phyloP scores from a whole-genome alignment of 2,888 invertebrate species.

The Carabus problematicus region DNA sequence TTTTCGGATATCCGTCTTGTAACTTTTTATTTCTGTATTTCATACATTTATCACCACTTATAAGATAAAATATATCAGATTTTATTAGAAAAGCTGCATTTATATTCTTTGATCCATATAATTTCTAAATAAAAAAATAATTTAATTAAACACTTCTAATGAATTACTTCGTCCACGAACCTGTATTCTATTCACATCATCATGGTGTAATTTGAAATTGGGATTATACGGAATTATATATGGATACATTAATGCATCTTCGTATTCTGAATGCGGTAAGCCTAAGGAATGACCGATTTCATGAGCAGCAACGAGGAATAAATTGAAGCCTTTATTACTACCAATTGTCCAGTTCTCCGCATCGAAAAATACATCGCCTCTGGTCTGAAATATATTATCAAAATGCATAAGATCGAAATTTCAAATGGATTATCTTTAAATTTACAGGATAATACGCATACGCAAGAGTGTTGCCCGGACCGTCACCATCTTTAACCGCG shows the following conservation, averaged over 20 bases:
- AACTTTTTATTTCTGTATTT: not conserved
- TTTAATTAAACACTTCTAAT: no score
- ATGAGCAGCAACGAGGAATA: not conserved
- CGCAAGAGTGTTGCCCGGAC: slow-evolving; percentile 19
- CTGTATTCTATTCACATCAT: slow-evolving; percentile 1
- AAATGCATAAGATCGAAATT: not conserved
- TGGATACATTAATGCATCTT: not conserved
- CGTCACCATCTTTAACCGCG: slow-evolving; percentile 13
- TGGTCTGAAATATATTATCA: slow-evolving; percentile 2
- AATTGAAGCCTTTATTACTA: not conserved
- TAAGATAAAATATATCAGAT: not conserved
- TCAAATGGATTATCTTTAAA: not conserved
- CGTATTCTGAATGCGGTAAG: not conserved
- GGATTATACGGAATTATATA: not conserved
- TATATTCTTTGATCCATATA: not conserved
- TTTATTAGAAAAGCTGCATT: not conserved
- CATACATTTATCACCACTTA: not conserved
- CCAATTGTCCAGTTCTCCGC: slow-evolving; percentile 20
- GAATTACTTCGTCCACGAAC: not conserved
- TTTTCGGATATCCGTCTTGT: not conserved
- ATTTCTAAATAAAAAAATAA: not conserved
- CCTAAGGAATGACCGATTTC: slow-evolving; percentile 10
- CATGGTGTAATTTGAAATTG: not conserved
- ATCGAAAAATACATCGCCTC: slow-evolving; percentile 26
- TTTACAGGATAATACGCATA: slow-evolving; percentile 37